These are phyloP conservation scores for Epinephelus cyanopodus DNA, from an alignment of 2,113 vertebrate genomes.

Conservation along the genomic window DNA sequence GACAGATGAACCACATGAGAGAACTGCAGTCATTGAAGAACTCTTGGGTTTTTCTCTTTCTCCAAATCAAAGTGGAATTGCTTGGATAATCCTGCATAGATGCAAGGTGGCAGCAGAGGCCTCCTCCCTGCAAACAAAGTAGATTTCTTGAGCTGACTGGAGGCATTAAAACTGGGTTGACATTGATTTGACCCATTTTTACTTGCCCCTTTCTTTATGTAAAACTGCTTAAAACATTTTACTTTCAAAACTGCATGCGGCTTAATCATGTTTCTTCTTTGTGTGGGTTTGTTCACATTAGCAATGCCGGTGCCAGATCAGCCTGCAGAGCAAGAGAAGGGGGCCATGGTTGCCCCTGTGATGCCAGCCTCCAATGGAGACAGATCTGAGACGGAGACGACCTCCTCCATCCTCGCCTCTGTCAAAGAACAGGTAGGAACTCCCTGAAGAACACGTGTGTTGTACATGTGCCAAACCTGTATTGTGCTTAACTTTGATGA, in stretches of 20 bases:
- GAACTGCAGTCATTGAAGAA: neutral
- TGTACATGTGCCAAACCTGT: constrained; percentile 7
- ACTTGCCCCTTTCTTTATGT: neutral
- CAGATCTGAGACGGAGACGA: constrained; percentile 93
- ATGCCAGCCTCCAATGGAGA: constrained; percentile 93
- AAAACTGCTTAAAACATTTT: neutral
- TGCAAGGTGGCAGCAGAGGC: neutral
- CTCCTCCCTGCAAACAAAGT: neutral
- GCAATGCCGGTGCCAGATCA: constrained; percentile 98
- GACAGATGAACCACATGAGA: neutral
- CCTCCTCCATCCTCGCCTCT: constrained; percentile 96
- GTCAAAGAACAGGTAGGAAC: constrained; percentile 97
- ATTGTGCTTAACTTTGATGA: constrained; percentile 3
- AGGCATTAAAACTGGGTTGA: neutral
- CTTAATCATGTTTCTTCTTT: neutral
- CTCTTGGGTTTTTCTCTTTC: neutral
- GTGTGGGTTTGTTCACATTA: constrained; percentile 73
- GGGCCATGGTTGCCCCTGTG: constrained; percentile 91
- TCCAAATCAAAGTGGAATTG: constrained; percentile 9
- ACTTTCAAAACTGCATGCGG: neutral
- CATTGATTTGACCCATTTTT: neutral
- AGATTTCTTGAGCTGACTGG: constrained; percentile 4
- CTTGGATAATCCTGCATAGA: constrained; percentile 2
- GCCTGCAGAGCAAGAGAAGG: constrained; percentile 93
- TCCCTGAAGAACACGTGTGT: neutral